Evolutionary conservation across 2,113 vertebrate species (phyloP).

Genomic region (Cariama cristata): DNA sequence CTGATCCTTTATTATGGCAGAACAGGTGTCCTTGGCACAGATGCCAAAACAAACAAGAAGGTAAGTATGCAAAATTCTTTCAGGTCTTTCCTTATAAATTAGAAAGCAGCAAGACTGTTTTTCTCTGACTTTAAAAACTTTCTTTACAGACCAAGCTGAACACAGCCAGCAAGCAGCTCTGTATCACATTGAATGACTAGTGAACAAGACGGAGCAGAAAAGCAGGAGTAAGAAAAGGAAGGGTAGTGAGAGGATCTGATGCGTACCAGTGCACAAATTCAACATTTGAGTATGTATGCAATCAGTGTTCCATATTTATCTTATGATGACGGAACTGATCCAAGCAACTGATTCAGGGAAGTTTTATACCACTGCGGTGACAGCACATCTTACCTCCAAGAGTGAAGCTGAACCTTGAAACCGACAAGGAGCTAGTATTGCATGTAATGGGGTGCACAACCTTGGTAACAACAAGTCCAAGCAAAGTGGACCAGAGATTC

Average conservation of each 20-base stretch:
- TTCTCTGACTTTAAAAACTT: not conserved
- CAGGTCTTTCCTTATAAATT: not conserved
- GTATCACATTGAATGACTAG: fast-evolving
- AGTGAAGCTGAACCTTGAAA: not conserved
- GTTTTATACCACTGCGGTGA: not conserved
- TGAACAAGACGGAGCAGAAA: not conserved
- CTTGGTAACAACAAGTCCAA: not conserved
- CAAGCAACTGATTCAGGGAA: not conserved
- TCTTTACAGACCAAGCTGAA: not conserved
- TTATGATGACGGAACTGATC: not conserved
- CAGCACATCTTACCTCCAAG: not conserved
- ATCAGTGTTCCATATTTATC: not conserved
- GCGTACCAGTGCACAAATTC: not conserved
- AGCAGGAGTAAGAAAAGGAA: not conserved
- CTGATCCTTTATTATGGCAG: fast-evolving
- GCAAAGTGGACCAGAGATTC: not conserved
- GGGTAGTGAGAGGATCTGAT: not conserved
- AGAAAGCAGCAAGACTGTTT: not conserved
- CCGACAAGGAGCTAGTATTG: not conserved
- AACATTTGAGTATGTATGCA: not conserved
- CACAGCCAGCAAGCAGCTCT: not conserved
- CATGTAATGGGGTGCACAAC: not conserved
- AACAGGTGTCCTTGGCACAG: not conserved
- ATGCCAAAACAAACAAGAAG: not conserved
- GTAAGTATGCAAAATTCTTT: not conserved